phyloP scores from a whole-genome alignment of 1,140 invertebrate species.

The Bombus superbus region DNA sequence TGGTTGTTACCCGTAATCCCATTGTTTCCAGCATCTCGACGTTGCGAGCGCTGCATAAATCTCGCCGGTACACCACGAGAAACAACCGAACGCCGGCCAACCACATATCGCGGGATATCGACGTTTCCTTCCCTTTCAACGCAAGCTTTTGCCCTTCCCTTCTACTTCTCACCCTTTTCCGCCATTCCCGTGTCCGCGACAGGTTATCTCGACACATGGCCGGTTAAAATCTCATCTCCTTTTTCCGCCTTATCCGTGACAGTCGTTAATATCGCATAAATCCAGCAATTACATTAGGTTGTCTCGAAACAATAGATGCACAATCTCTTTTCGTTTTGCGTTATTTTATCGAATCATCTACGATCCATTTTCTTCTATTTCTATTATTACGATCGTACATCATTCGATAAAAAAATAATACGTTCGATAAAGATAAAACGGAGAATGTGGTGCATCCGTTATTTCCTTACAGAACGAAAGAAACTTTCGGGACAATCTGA shows the following conservation, averaged over 20 bases:
- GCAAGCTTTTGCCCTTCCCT: background rate
- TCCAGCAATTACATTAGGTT: background rate
- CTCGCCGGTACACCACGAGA: conserved; percentile 1
- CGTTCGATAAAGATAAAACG: no score
- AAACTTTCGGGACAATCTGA: background rate
- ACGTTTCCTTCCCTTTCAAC: conserved; percentile 14
- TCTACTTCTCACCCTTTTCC: background rate
- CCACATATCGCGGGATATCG: conserved; percentile 11
- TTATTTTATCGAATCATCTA: no score
- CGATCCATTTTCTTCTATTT: no score
- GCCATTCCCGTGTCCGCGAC: no score
- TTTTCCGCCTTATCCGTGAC: background rate
- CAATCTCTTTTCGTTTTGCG: no score
- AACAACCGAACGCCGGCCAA: conserved; percentile 16
- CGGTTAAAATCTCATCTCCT: conserved; percentile 15
- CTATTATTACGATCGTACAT: no score
- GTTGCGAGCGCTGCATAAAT: conserved; percentile 60
- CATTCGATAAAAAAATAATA: no score
- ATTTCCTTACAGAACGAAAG: no score
- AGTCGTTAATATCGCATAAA: conserved; percentile 15
- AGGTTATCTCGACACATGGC: background rate
- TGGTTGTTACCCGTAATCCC: conserved; percentile 29
- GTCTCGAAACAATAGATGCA: no score
- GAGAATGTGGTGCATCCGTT: no score
- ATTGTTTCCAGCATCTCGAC: conserved; percentile 48